Evolutionary conservation across 2,113 vertebrate genomes (phyloP).

Genomic region (Boleophthalmus pectinirostris): DNA sequence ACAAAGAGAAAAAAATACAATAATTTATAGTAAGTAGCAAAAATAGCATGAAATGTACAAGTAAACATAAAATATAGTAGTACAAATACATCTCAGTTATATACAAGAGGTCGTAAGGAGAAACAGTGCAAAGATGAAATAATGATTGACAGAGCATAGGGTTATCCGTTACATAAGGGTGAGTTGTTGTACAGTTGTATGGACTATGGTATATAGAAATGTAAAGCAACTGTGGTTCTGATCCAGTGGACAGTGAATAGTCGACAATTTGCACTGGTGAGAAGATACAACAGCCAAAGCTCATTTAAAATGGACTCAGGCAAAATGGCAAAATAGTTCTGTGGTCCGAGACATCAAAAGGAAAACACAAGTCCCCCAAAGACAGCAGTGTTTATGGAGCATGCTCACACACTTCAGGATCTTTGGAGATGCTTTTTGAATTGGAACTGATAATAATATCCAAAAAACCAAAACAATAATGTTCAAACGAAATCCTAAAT

Average conservation of each 20-base stretch:
- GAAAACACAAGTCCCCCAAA: background rate
- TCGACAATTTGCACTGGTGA: background rate
- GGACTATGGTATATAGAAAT: background rate
- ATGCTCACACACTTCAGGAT: background rate
- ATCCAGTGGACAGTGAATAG: background rate
- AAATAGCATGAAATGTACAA: too few relatives aligned
- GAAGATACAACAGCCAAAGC: background rate
- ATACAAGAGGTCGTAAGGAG: too few relatives aligned
- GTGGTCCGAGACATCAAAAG: background rate
- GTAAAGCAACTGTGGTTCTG: background rate
- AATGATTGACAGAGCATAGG: too few relatives aligned
- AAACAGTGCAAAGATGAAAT: too few relatives aligned
- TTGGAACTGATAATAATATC: too few relatives aligned
- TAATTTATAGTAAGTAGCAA: too few relatives aligned
- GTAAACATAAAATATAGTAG: too few relatives aligned
- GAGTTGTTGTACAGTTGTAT: too few relatives aligned
- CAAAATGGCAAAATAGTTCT: background rate
- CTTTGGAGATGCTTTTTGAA: background rate
- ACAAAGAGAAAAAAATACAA: too few relatives aligned
- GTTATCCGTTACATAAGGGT: too few relatives aligned
- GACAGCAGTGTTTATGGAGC: background rate
- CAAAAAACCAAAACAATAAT: background rate
- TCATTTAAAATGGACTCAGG: conserved; percentile 3
- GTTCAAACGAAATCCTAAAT: background rate
- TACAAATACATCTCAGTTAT: too few relatives aligned